Evolutionary conservation across 2,113 vertebrate genomes (phyloP), one percentile per base, ranked within the genome.

Genomic region (Amphiprion ocellaris): DNA sequence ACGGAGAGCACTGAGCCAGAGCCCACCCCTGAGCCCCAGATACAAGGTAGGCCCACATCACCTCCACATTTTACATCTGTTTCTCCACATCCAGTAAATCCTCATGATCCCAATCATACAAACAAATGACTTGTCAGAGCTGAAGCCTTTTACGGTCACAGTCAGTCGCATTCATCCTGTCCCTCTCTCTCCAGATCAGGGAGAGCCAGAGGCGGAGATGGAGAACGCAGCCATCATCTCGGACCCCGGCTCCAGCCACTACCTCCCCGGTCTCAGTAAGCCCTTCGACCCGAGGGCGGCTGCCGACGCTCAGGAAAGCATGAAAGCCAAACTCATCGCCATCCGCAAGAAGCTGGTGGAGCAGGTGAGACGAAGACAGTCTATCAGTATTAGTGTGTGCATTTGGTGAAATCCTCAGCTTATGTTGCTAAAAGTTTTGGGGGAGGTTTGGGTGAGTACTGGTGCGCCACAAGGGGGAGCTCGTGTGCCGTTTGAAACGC

Each of bases 331-430:
- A 70, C 88, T 91, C 58, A 46, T 89, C 62, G 52, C 92, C 12
- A 94, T 95, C 77, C 58, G 94, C 77, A 96, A 90, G 74, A 96
- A 95, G 33, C 84, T 93, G 85, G 94, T 95, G 67, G 97, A 96
- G 56, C 96, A 96, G 95, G 97, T 97, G 58, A 83, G 84, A 33
- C 39, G 1, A 24, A 0, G 61, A 4, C 62, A 1, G 33, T 9
- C 17, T 11, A 4, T 39, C 16, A 2, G 30, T 19, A 4, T n/a
- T 55, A 15, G 7, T 24, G 58, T 21, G 21, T 1, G 23, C 11
- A 61, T 50, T 46, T 50, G 21, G 12, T 52, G 50, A 53, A 46
- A 70, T 54, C 71, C 46, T 21, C 24, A 28, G 15, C 54, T 61
- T 69, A 55, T 69, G 83, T 69, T 77, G 6, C 44, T 30, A 56